These are phyloP conservation scores for Canis aureus DNA, from an alignment of 2,113 vertebrate genomes.

Conservation along the genomic window DNA sequence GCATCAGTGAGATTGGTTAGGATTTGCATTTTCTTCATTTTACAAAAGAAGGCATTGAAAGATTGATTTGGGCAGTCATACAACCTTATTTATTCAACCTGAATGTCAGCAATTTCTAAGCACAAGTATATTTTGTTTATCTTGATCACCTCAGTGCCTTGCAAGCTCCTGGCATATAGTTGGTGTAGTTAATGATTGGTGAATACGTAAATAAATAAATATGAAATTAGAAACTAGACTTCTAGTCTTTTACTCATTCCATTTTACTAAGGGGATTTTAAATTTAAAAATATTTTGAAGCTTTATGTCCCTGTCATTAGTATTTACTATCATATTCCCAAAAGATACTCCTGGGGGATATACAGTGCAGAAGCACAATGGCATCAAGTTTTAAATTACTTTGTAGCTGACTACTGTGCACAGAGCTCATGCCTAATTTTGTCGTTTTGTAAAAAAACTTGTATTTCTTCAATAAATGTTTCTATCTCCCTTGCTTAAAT, in stretches of 20 bases:
- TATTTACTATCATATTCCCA: neutral
- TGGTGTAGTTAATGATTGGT: neutral
- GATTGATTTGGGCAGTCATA: neutral
- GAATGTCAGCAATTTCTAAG: neutral
- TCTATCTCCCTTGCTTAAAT: constrained; percentile 37
- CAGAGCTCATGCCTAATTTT: neutral
- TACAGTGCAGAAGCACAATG: neutral
- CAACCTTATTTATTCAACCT: neutral
- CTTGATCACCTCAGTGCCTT: neutral
- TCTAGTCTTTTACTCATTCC: neutral
- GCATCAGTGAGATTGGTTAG: neutral
- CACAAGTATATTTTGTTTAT: neutral
- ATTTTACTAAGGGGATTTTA: neutral
- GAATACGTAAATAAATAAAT: neutral
- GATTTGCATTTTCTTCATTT: neutral
- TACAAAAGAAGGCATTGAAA: neutral
- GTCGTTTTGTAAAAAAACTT: constrained; percentile 7
- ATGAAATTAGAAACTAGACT: neutral
- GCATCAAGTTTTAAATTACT: neutral
- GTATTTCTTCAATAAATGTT: constrained; percentile 22
- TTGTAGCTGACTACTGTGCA: neutral
- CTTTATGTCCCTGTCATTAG: neutral
- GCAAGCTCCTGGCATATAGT: neutral
- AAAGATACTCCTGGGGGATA: neutral
- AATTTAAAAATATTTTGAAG: constrained; percentile 5